Conservation (phyloP, 2,888 invertebrate species). For the Flabesymbios commensalis region DNA sequence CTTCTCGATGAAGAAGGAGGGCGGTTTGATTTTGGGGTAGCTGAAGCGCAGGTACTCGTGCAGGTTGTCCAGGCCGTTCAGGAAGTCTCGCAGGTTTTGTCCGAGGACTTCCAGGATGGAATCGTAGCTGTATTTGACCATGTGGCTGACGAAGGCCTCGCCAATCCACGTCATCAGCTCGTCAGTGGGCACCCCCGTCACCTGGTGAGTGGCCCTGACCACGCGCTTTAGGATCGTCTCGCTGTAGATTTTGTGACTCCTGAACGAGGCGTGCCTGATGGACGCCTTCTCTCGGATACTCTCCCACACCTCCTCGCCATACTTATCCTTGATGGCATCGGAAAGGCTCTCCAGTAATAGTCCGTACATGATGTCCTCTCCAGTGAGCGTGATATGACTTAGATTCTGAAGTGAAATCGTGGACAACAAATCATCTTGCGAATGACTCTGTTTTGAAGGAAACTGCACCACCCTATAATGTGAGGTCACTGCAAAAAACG, state of each 20-base stretch:
- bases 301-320: conserved; percentile 93
- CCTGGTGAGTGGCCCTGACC: conserved; percentile 71
- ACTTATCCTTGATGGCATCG: conserved; percentile 88
- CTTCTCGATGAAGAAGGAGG: conserved; percentile 95
- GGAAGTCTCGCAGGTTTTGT: conserved; percentile 91
- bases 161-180: conserved; percentile 95
- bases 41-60: conserved; percentile 97
- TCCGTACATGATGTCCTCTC: too few relatives aligned
- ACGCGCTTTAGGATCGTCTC: conserved; percentile 84
- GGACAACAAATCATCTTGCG: too few relatives aligned
- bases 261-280: conserved; percentile 80
- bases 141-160: conserved; percentile 86
- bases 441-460: too few relatives aligned
- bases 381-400: too few relatives aligned
- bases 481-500: too few relatives aligned
- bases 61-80: conserved; percentile 91
- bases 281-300: conserved; percentile 79
- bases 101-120: conserved; percentile 66
- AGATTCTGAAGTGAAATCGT: too few relatives aligned
- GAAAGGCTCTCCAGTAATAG: conserved; percentile 90
- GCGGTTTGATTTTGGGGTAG: conserved; percentile 86
- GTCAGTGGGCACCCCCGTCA: conserved; percentile 76
- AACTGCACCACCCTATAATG: too few relatives aligned
- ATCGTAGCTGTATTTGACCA: conserved; percentile 94
- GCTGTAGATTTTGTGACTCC: conserved; percentile 86